Conservation (phyloP, 2,113 vertebrate genomes). For the Prietella phreatophila region DNA sequence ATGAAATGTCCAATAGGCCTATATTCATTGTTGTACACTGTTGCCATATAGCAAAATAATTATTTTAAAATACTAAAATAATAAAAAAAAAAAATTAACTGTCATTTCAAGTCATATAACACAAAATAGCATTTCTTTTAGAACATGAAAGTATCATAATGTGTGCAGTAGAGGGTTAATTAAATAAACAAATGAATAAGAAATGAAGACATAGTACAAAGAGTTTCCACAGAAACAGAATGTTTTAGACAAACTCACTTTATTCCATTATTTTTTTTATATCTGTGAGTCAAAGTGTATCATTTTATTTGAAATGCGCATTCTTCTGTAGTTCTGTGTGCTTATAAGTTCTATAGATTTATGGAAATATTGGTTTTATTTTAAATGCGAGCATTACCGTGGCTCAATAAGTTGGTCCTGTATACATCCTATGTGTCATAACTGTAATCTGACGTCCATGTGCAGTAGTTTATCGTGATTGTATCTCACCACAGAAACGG, state of each 20-base stretch:
- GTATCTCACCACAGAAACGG: conserved; percentile 15
- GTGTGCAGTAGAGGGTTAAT: neutral
- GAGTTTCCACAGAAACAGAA: neutral
- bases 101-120: neutral
- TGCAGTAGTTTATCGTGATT: neutral
- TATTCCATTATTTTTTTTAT: neutral
- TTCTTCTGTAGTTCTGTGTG: neutral
- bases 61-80: too few relatives aligned
- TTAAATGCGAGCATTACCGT: neutral
- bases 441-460: neutral
- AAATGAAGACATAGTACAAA: neutral
- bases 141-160: neutral
- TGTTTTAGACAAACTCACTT: neutral
- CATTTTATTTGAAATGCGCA: neutral
- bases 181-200: neutral
- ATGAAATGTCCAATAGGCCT: neutral
- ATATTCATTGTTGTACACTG: neutral
- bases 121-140: neutral
- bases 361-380: neutral
- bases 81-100: too few relatives aligned
- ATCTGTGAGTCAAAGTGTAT: neutral
- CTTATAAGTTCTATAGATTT: neutral
- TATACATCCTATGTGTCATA: neutral
- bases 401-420: neutral
- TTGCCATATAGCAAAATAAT: neutral